Evolutionary conservation across 2,888 invertebrate genomes (phyloP).

Genomic region (Selenia dentaria): DNA sequence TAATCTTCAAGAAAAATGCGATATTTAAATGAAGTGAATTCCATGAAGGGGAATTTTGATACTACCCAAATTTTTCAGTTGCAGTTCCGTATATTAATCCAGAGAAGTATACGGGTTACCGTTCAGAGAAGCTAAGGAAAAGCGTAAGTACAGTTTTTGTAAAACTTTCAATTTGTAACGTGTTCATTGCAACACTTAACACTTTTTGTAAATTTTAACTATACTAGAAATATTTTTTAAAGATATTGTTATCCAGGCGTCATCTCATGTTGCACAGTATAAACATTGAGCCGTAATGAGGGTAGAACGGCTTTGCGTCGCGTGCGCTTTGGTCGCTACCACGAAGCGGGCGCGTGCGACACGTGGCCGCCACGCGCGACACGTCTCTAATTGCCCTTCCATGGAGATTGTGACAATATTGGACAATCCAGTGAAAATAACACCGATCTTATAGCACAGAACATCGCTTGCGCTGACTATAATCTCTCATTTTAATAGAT

Average conservation of each 20-base stretch:
- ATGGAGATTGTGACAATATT: constrained; percentile 81
- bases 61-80: constrained; percentile 70
- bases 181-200: too few relatives aligned
- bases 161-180: too few relatives aligned
- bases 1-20: constrained; percentile 85
- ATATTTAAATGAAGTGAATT: constrained; percentile 84
- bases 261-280: constrained; percentile 58
- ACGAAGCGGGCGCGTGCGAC: constrained; percentile 44
- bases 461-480: constrained; percentile 67
- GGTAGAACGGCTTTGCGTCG: constrained; percentile 48
- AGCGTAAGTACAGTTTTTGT: too few relatives aligned
- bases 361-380: constrained; percentile 78
- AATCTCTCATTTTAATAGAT: constrained; percentile 84
- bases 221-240: constrained; percentile 44
- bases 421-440: constrained; percentile 83
- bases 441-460: constrained; percentile 65
- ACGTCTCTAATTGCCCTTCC: constrained; percentile 81
- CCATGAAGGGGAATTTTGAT: constrained; percentile 67
- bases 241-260: constrained; percentile 58
- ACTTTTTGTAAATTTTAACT: too few relatives aligned
- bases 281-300: constrained; percentile 69
- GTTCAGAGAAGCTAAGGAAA: too few relatives aligned
- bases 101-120: too few relatives aligned
- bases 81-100: constrained; percentile 73
- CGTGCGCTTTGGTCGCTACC: constrained; percentile 46